Evolutionary conservation across 2,113 vertebrate genomes (phyloP).

Genomic region (Caloenas nicobarica): DNA sequence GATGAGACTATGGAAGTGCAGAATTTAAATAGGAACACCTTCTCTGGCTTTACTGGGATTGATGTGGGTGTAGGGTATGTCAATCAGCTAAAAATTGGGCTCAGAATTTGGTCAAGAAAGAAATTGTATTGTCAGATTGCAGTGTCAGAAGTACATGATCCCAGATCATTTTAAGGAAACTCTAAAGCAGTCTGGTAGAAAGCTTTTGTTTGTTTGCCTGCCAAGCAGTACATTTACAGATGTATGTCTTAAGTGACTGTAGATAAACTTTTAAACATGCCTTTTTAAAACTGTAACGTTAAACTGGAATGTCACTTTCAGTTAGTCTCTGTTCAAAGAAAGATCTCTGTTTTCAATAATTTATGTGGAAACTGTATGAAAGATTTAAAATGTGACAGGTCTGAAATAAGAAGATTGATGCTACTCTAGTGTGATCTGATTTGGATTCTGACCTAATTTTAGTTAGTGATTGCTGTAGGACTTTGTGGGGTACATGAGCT

Average conservation of each 20-base stretch:
- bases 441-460: constrained; percentile 52
- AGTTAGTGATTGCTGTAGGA: constrained; percentile 18
- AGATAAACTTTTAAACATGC: not conserved
- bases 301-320: not conserved
- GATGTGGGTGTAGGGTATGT: not conserved
- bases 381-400: constrained; percentile 25
- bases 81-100: not conserved
- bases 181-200: not conserved
- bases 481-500: constrained; percentile 2
- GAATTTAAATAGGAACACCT: not conserved
- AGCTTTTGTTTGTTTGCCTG: not conserved
- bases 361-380: not conserved
- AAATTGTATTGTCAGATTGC: not conserved
- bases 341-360: constrained; percentile 6
- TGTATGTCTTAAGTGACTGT: not conserved
- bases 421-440: constrained; percentile 12
- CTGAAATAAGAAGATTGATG: constrained; percentile 43
- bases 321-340: not conserved
- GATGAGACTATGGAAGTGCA: not conserved
- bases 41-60: not conserved
- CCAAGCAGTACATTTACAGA: not conserved
- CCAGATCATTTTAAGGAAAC: not conserved
- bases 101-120: not conserved
- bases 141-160: not conserved
- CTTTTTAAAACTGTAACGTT: not conserved